These are phyloP conservation scores for Agapornis roseicollis DNA, from an alignment of 2,113 vertebrate species.

Conservation along the genomic window DNA sequence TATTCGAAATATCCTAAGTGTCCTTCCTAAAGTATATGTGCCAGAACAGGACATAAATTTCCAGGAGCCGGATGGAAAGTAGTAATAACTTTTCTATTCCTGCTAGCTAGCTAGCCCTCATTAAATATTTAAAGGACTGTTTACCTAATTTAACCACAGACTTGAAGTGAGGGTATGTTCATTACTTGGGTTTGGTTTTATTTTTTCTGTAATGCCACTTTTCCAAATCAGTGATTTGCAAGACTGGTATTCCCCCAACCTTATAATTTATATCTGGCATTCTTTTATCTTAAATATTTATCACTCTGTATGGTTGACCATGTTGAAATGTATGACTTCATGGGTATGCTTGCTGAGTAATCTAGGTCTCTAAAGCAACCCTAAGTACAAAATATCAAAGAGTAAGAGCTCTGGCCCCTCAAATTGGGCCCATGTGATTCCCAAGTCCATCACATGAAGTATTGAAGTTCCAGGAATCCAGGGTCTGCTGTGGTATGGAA, in stretches of 20 bases:
- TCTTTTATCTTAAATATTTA: background rate
- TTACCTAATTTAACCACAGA: background rate
- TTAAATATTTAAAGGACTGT: background rate
- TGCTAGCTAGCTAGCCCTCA: background rate
- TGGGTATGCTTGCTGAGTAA: background rate
- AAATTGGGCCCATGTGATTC: accelerated
- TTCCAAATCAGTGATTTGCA: background rate
- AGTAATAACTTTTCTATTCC: background rate
- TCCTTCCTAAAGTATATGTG: background rate
- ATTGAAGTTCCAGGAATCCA: background rate
- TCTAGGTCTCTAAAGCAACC: background rate
- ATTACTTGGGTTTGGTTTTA: background rate
- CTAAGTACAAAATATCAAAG: background rate
- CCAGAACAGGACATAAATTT: background rate
- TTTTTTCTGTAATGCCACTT: background rate
- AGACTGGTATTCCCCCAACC: background rate
- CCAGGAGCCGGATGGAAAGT: background rate
- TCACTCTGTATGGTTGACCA: background rate
- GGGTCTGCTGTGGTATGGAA: background rate
- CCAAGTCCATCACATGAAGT: background rate
- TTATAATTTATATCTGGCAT: background rate
- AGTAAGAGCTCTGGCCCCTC: background rate
- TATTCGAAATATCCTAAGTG: background rate
- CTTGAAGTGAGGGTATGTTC: background rate
- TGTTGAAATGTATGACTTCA: background rate